Evolutionary conservation across 2,113 vertebrate genomes (phyloP).

Genomic region (Hylia prasina): DNA sequence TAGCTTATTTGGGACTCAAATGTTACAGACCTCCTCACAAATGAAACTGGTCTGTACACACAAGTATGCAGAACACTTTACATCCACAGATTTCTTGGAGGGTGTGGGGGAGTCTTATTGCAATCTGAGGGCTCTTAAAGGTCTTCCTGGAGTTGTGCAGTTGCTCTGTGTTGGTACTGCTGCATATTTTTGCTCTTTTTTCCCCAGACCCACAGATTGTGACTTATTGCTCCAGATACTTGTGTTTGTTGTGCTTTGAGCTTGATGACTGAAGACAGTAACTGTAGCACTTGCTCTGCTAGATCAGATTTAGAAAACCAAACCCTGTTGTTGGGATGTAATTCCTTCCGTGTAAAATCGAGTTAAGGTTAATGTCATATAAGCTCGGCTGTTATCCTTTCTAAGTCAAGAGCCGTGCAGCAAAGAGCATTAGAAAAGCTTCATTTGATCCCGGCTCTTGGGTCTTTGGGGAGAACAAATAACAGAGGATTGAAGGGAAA

Average conservation of each 20-base stretch:
- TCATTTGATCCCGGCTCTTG: constrained; percentile 23
- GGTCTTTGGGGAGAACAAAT: constrained; percentile 39
- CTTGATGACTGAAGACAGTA: neutral
- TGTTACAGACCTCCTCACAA: neutral
- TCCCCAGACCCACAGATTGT: neutral
- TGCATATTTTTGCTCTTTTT: neutral
- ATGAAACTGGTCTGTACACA: neutral
- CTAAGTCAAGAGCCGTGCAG: neutral
- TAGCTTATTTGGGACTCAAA: neutral
- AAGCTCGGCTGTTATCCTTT: constrained; percentile 16
- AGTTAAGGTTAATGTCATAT: constrained; percentile 33
- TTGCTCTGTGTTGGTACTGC: neutral
- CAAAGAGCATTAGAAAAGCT: constrained; percentile 7
- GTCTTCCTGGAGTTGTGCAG: neutral
- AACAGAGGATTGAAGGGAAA: constrained; percentile 9
- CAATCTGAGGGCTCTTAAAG: neutral
- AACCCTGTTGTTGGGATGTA: neutral
- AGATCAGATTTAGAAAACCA: neutral
- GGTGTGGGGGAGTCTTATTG: neutral
- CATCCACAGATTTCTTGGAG: neutral
- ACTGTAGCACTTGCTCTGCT: neutral
- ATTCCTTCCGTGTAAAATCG: constrained; percentile 12
- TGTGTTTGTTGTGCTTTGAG: neutral
- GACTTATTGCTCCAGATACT: neutral
- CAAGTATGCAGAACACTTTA: neutral